Percentiles rank a stretch among this genome's conserved stretches.
These are phyloP conservation scores for Caenorhabditis parvicauda DNA, from an alignment of 2,888 invertebrate species.

Conservation along the genomic window DNA sequence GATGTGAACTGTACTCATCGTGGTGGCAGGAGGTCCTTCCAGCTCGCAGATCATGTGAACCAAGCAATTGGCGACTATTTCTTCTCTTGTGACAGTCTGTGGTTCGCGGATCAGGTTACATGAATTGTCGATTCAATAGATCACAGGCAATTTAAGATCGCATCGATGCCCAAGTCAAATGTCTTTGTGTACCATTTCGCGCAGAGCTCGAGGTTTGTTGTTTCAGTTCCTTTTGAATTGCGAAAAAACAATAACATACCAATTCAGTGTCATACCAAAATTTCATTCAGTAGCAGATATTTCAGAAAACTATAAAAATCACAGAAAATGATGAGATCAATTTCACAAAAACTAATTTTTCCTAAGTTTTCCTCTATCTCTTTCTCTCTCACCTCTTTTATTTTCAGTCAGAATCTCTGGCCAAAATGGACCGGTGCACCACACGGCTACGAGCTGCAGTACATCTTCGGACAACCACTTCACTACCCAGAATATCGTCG, in stretches of 20 bases:
- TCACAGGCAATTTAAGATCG: no score
- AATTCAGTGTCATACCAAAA: no score
- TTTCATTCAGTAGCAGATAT: no score
- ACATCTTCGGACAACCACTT: conserved; percentile 87
- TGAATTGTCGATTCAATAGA: no score
- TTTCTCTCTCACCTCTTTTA: no score
- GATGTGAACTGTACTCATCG: conserved; percentile 30
- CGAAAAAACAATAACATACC: no score
- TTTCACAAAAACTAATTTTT: not conserved
- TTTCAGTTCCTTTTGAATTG: no score
- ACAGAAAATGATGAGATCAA: no score
- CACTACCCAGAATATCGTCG: conserved; percentile 37
- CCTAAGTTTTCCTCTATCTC: conserved; percentile 34
- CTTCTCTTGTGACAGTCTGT: conserved; percentile 68
- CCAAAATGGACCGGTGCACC: conserved; percentile 72
- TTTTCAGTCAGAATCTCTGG: conserved; percentile 55
- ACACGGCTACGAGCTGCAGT: conserved; percentile 95
- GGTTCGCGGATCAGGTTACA: conserved; percentile 46
- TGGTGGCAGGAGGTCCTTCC: conserved; percentile 19
- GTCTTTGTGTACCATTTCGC: conserved; percentile 55
- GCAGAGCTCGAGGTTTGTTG: no score
- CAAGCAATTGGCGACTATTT: conserved; percentile 79
- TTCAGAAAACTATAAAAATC: no score
- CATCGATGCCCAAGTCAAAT: conserved; percentile 24
- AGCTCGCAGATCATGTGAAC: conserved; percentile 50